A percentile compares a stretch with the other conserved stretches of the same genome.
These are phyloP conservation scores for Halichondria panicea DNA, from an alignment of 37 sponge, comb jelly and placozoan genomes.

Conservation along the genomic window DNA sequence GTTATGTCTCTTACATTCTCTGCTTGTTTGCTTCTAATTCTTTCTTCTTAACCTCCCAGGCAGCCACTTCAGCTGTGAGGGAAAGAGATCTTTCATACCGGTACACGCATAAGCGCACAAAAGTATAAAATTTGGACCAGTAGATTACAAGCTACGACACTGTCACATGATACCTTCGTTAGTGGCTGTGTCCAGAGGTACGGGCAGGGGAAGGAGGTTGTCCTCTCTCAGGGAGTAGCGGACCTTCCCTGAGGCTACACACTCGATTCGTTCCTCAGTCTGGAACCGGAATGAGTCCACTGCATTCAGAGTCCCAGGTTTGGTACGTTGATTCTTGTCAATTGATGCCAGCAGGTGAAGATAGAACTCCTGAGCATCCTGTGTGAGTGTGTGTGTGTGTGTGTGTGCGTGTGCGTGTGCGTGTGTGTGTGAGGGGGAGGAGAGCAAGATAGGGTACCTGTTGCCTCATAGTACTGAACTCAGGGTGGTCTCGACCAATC, in stretches of 20 bases:
- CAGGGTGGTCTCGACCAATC: slow-evolving; percentile 82
- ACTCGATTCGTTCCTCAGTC: slow-evolving; percentile 82
- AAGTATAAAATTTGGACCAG: not conserved
- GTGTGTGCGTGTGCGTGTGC: not conserved
- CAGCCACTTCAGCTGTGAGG: slow-evolving; percentile 46
- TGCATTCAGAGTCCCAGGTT: slow-evolving; percentile 30
- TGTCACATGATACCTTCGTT: slow-evolving; percentile 45
- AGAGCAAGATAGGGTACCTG: slow-evolving; percentile 32
- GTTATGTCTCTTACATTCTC: slow-evolving; percentile 73
- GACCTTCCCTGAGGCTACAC: slow-evolving; percentile 69
- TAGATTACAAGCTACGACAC: not conserved
- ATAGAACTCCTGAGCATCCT: slow-evolving; percentile 90
- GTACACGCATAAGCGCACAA: too few species aligned
- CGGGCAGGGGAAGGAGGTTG: slow-evolving; percentile 59
- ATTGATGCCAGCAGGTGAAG: slow-evolving; percentile 73
- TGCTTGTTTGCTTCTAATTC: slow-evolving; percentile 72
- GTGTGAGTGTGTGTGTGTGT: not conserved
- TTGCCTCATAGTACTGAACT: slow-evolving; percentile 84
- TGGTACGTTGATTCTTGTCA: slow-evolving; percentile 42
- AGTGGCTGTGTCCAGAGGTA: slow-evolving; percentile 76
- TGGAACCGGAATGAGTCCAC: slow-evolving; percentile 58
- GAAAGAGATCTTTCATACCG: too few species aligned
- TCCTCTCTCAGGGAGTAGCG: slow-evolving; percentile 69
- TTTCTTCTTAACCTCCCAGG: slow-evolving; percentile 68
- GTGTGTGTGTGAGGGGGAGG: not conserved